A percentile compares a stretch with the other conserved stretches of the same genome.
phyloP scores from a whole-genome alignment of 2,797 vertebrate genomes.

The Gobio occitaniae region DNA sequence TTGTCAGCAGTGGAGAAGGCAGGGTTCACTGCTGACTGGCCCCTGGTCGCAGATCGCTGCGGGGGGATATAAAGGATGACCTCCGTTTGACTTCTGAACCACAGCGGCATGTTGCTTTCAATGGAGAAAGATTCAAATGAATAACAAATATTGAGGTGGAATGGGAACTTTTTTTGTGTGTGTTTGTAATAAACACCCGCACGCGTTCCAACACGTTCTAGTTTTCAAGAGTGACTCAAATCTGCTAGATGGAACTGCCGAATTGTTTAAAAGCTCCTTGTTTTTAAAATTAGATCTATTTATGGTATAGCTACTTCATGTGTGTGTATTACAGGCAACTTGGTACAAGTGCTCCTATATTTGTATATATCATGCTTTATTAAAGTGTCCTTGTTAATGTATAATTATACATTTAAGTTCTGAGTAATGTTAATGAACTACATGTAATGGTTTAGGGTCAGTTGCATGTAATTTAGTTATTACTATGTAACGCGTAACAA shows the following conservation, averaged over 20 bases:
- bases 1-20: constrained; percentile 37
- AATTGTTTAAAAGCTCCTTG: background rate
- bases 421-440: background rate
- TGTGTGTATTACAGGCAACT: too few species aligned
- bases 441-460: background rate
- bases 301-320: background rate
- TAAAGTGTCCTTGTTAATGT: background rate
- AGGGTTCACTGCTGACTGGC: constrained; percentile 53
- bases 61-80: constrained; percentile 77
- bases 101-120: constrained; percentile 70
- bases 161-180: background rate
- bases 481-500: background rate
- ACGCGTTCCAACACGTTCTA: background rate
- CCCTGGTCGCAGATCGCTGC: constrained; percentile 67
- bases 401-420: background rate
- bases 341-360: background rate
- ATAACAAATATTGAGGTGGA: constrained; percentile 44
- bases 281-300: background rate
- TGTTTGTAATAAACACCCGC: background rate
- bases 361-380: background rate
- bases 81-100: constrained; percentile 82
- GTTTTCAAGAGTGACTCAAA: background rate
- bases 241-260: background rate
- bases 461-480: background rate
- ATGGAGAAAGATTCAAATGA: constrained; percentile 48